Evolutionary conservation across 2,888 invertebrate species (phyloP), one percentile per base, ranked within the genome.

Genomic region (Ophion costatus): DNA sequence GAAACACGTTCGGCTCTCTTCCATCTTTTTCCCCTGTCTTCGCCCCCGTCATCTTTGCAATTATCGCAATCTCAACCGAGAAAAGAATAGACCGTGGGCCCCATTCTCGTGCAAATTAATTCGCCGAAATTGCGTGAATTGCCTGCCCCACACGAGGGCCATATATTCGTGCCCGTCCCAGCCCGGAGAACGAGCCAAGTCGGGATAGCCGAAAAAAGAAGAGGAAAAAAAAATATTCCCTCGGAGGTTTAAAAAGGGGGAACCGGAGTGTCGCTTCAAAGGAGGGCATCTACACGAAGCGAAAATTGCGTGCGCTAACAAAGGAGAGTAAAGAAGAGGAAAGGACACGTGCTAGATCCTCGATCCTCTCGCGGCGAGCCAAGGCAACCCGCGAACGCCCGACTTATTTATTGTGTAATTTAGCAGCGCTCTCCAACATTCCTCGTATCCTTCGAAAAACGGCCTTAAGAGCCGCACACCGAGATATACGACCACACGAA

Each of bases 401-500:
- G 69, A 67, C 67, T 59, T 59, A 84, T 88, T 86, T 86, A 88
- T 88, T 84, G 85, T 86, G 86, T 88, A 87, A 88, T 89, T 87
- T 87, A 87, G 87, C 86, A 85, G 83, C 86, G 17, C 51, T 51
- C 88, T 77, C 85, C 85, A 84, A 88, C 83, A 87, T 89, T 89
- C 88, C 88, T 85, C 85, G 86, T 85, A 87, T 84, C 80, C 86
- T 86, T 86, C 86, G 80, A 79, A 66, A 66, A 75, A 77, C 73
- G 81, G 83, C 82, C 51, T 14, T 51, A 51, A 51, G 17, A 51
- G 51, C 14, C 51, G 17, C 51, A 51, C 38, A 51, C 51, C 51
- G 14, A 88, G 88, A 89, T 88, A 88, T 88, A 88, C 84, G 88
- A 88, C 86, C 89, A 86, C 73, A 85, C 87, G 84, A 87, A 88